Evolutionary conservation across 2,113 vertebrate species (phyloP).

Genomic region (Drymodes brunneopygia): DNA sequence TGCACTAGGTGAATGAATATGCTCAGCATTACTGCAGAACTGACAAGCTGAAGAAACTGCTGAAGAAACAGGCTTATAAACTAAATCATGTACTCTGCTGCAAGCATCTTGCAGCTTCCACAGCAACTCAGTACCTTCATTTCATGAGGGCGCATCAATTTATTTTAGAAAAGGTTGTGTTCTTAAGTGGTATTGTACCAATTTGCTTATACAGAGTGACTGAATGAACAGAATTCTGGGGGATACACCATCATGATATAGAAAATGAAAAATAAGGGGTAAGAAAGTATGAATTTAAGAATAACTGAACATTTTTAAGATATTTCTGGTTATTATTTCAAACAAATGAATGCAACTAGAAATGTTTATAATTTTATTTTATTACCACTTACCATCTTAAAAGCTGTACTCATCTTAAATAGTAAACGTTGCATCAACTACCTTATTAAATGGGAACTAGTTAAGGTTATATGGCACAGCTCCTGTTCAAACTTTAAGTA

Average conservation of each 20-base stretch:
- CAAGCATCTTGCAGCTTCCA: neutral
- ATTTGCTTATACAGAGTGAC: neutral
- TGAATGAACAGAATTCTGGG: neutral
- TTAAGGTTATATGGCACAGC: neutral
- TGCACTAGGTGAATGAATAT: neutral
- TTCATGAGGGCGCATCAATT: neutral
- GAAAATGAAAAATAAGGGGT: neutral
- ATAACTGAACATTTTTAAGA: neutral
- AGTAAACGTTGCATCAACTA: neutral
- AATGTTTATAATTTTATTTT: neutral
- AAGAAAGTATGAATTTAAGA: neutral
- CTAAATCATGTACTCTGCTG: neutral
- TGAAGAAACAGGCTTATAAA: neutral
- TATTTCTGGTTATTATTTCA: neutral
- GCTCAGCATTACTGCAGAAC: neutral
- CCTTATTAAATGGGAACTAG: neutral
- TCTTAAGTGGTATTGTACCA: neutral
- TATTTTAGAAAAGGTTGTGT: neutral
- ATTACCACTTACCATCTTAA: neutral
- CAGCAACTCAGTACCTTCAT: neutral
- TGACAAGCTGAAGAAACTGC: neutral
- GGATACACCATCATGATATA: neutral
- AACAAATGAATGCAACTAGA: neutral
- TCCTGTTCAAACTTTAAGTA: slow-evolving; percentile 10
- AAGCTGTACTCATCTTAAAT: neutral